Conservation (phyloP, 2,113 vertebrate genomes). For the Arothron firmamentum region DNA sequence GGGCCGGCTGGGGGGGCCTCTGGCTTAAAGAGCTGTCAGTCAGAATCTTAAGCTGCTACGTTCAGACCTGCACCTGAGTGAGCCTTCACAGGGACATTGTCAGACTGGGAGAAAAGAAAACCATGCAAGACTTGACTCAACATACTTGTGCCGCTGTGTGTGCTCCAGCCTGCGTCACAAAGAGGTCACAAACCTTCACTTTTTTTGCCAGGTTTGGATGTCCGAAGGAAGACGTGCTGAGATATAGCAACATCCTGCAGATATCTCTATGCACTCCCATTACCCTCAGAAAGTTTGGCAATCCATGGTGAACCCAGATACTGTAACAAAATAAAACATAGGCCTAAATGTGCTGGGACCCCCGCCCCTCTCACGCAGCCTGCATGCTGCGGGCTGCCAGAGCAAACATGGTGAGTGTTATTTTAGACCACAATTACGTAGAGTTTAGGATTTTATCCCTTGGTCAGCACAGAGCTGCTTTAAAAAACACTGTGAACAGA, state of each 20-base stretch:
- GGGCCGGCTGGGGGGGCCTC: slow-evolving; percentile 55
- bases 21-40: slow-evolving; percentile 65
- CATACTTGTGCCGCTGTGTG: background rate
- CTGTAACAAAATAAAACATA: slow-evolving; percentile 59
- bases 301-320: slow-evolving; percentile 49
- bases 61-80: slow-evolving; percentile 40
- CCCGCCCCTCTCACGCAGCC: slow-evolving; percentile 33
- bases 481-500: slow-evolving; percentile 44
- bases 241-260: slow-evolving; percentile 19
- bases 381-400: slow-evolving; percentile 40
- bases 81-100: slow-evolving; percentile 23
- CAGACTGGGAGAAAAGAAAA: slow-evolving; percentile 1
- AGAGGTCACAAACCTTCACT: no score
- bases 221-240: slow-evolving; percentile 34
- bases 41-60: slow-evolving; percentile 55
- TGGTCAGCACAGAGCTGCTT: slow-evolving; percentile 34
- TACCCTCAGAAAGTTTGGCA: slow-evolving; percentile 58
- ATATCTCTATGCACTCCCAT: slow-evolving; percentile 45
- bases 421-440: slow-evolving; percentile 62
- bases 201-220: slow-evolving; percentile 20
- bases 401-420: slow-evolving; percentile 61
- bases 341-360: slow-evolving; percentile 38
- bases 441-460: slow-evolving; percentile 46
- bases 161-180: no score
- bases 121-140: background rate